A percentile compares a stretch with the other conserved stretches of the same genome.
Conservation (phyloP, 1,140 invertebrate species). For the Eumeta japonica region DNA sequence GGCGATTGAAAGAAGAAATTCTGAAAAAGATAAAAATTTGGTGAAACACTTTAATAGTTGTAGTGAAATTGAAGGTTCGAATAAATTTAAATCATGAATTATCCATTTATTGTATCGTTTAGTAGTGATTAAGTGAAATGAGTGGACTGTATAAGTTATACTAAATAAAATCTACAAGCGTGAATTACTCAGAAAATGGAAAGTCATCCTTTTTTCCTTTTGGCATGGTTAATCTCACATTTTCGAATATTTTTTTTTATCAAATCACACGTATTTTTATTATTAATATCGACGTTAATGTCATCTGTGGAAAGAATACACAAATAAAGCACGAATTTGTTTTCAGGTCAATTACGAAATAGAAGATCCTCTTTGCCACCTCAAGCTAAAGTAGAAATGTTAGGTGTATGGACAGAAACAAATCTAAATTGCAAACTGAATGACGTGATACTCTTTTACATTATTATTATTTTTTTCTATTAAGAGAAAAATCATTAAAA, state of each 20-base stretch:
- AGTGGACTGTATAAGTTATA: no score
- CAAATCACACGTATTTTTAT: no score
- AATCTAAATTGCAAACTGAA: conserved; percentile 51
- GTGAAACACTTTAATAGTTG: conserved; percentile 35
- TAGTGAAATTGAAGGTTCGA: conserved; percentile 40
- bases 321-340: conserved; percentile 10
- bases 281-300: no score
- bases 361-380: conserved; percentile 23
- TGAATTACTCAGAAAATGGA: no score
- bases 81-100: conserved; percentile 2
- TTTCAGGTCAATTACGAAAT: conserved; percentile 19
- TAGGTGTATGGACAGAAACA: conserved; percentile 48
- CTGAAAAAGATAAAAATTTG: conserved; percentile 17
- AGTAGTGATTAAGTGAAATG: not conserved
- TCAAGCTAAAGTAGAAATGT: conserved; percentile 43
- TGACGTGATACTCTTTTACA: conserved; percentile 22
- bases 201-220: no score
- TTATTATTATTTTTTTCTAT: not conserved
- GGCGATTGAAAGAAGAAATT: conserved; percentile 26
- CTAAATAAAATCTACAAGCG: no score
- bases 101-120: not conserved
- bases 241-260: no score
- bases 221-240: no score
- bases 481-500: not conserved
- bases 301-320: no score